Evolutionary conservation across 2,888 invertebrate genomes (phyloP), one percentile per base, ranked within the genome.

Genomic region (Microplitis manilae): DNA sequence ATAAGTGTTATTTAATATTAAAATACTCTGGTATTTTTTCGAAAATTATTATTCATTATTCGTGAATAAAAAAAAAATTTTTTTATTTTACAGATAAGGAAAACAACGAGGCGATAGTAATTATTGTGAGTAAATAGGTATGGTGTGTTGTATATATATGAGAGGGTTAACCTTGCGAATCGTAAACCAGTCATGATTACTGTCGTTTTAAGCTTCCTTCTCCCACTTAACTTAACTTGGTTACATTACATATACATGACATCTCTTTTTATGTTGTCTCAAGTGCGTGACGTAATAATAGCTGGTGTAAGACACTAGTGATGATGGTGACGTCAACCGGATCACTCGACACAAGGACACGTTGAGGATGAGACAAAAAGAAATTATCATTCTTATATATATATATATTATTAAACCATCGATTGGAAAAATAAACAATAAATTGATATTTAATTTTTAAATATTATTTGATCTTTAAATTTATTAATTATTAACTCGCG

Each of bases 241-340:
- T 30, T 20, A 59, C 59, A 70, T 30, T 70, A n/a, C 50, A 50
- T 50, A 50, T 2, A 50, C 13, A 50, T 50, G 13, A 50, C 7
- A 68, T 69, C 69, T 70, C 38, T 75, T 64, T 70, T 17, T 74
- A 39, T 74, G 59, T 65, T 71, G 60, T 59, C 17, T 76, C 59
- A 71, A 79, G 81, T 81, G 78, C 76, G 79, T 81, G 80, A 81
- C 81, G 81, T 78, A 81, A 82, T 82, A 81, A 80, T 80, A 78
- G 74, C 60, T 69, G 79, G 80, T 80, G 79, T 79, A 71, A 77
- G 64, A 72, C 72, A 70, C 61, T 50, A 50, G 50, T 50, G 50
- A 79, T 39, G 70, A 72, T 17, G 73, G 60, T 80, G 81, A 81
- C 82, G 82, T 81, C 81, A 79, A 81, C 78, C 73, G 67, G 79